Evolutionary conservation across 2,888 invertebrate species (phyloP).

Genomic region (Sesia apiformis): DNA sequence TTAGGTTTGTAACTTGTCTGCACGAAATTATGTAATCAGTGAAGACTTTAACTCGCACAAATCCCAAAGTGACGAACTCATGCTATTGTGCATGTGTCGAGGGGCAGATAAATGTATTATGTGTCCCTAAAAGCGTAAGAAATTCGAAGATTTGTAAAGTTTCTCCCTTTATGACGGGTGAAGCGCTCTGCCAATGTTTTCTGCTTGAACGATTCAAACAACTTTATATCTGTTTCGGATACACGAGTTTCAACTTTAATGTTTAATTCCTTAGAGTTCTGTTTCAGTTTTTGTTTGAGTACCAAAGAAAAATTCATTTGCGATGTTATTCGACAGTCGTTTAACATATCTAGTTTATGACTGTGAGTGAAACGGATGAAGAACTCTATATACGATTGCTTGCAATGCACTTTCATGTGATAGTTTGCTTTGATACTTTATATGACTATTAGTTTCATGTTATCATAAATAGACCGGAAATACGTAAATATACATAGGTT

Average conservation of each 20-base stretch:
- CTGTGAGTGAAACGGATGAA: slow-evolving; percentile 20
- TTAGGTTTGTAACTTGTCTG: slow-evolving; percentile 12
- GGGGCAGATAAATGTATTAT: slow-evolving; percentile 72
- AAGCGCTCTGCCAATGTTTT: slow-evolving; percentile 63
- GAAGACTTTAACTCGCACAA: slow-evolving; percentile 38
- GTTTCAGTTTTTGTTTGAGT: slow-evolving; percentile 3
- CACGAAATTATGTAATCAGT: slow-evolving; percentile 30
- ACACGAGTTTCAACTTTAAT: not conserved
- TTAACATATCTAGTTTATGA: slow-evolving; percentile 63
- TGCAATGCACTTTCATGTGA: too few relatives aligned
- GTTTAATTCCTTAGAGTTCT: not conserved
- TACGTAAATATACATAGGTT: too few relatives aligned
- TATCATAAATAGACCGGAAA: too few relatives aligned
- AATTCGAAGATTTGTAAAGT: slow-evolving; percentile 72
- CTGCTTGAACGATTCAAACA: slow-evolving; percentile 63
- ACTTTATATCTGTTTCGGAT: slow-evolving; percentile 32
- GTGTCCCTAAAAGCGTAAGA: slow-evolving; percentile 67
- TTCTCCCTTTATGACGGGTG: slow-evolving; percentile 67
- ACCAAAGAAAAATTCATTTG: slow-evolving; percentile 49
- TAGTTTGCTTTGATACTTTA: too few relatives aligned
- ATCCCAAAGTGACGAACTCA: slow-evolving; percentile 51
- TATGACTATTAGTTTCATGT: too few relatives aligned
- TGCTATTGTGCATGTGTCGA: slow-evolving; percentile 63
- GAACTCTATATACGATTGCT: too few relatives aligned
- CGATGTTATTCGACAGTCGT: slow-evolving; percentile 49